phyloP scores from a whole-genome alignment of 2,113 vertebrate species.

The Dipodomys ordii region DNA sequence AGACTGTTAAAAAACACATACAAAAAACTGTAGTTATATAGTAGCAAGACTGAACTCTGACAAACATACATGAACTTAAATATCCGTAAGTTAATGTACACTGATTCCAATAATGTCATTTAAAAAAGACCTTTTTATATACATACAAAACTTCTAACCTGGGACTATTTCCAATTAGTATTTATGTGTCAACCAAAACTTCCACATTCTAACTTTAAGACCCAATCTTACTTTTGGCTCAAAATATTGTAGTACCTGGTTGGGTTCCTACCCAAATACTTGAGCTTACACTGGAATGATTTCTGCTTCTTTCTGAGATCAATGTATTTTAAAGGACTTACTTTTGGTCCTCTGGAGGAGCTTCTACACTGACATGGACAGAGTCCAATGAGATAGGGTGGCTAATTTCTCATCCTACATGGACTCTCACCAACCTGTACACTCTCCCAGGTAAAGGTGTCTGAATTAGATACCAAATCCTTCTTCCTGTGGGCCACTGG shows the following conservation, averaged over 20 bases:
- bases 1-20: not conserved
- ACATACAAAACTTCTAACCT: not conserved
- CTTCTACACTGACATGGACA: not conserved
- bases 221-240: constrained; percentile 28
- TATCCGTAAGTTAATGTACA: not conserved
- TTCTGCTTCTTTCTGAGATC: constrained; percentile 18
- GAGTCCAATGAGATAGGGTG: not conserved
- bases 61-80: not conserved
- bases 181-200: not conserved
- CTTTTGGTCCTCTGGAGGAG: not conserved
- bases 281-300: not conserved
- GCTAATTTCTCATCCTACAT: not conserved
- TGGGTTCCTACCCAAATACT: not conserved
- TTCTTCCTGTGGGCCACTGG: not conserved
- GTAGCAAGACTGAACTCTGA: not conserved
- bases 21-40: not conserved
- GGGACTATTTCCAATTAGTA: not conserved
- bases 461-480: not conserved
- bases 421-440: not conserved
- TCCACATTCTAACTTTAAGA: not conserved
- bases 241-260: not conserved
- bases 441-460: not conserved
- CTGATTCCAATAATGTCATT: not conserved
- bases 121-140: not conserved
- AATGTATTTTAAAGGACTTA: not conserved